Evolutionary conservation across 2,113 vertebrate genomes (phyloP).

Genomic region (Ctenodactylus gundi): DNA sequence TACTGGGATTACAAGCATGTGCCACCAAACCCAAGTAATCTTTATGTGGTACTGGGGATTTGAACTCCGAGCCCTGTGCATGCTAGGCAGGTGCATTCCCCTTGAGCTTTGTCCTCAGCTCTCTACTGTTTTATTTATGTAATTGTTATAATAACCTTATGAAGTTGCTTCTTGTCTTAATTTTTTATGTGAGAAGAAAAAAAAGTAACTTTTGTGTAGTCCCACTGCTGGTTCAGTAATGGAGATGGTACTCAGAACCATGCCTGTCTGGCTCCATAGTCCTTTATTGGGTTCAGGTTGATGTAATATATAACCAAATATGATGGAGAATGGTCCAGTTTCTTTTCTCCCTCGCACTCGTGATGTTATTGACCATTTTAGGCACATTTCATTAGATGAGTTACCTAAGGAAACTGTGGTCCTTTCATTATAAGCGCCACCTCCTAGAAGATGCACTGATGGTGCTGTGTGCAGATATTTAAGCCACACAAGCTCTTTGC

Average conservation of each 20-base stretch:
- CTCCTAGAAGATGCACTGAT: background rate
- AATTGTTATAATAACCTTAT: background rate
- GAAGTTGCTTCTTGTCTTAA: background rate
- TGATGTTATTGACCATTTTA: background rate
- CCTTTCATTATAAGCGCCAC: background rate
- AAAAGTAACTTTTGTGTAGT: background rate
- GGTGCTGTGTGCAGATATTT: background rate
- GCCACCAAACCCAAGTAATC: no score
- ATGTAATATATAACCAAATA: background rate
- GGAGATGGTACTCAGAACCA: background rate
- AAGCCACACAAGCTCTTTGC: constrained; percentile 2
- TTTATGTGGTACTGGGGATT: no score
- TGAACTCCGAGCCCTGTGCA: no score
- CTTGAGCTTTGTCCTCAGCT: no score
- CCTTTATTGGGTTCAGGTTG: background rate
- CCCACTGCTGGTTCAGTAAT: background rate
- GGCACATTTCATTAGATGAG: constrained; percentile 8
- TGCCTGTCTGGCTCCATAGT: background rate
- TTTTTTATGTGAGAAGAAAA: background rate
- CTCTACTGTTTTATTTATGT: no score
- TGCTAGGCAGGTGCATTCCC: no score
- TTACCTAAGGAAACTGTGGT: background rate
- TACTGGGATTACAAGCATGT: no score
- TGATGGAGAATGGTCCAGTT: background rate
- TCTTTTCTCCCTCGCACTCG: background rate